Percentiles rank a stretch among this genome's conserved stretches.
These are phyloP conservation scores for Tolypeutes matacus DNA, from an alignment of 2,797 vertebrate species.

Conservation along the genomic window DNA sequence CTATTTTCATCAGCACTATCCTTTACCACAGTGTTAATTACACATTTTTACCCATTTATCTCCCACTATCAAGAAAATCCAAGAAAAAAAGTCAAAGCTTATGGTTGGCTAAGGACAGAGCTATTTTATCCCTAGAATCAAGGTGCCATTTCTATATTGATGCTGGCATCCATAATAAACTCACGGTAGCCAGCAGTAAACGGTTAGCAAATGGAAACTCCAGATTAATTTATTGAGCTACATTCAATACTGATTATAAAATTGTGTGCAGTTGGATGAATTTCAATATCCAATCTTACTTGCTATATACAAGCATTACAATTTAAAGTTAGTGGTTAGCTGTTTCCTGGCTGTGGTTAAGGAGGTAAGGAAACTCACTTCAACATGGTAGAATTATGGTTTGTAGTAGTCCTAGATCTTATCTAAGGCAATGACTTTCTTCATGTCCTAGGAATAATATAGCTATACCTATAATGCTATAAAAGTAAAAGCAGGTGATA, in stretches of 20 bases:
- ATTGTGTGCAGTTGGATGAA: not conserved
- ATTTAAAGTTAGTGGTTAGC: not conserved
- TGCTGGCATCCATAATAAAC: not conserved
- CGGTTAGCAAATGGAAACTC: not conserved
- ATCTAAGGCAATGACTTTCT: not conserved
- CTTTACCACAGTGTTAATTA: not conserved
- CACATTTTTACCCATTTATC: not conserved
- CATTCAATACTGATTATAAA: not conserved
- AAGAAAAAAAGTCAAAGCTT: not conserved
- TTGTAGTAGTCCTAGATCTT: not conserved
- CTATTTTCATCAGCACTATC: not conserved
- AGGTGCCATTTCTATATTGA: not conserved
- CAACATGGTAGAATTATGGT: not conserved
- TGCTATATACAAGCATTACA: not conserved
- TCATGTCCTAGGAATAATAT: not conserved
- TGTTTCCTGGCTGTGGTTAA: not conserved
- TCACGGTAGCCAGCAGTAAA: not conserved
- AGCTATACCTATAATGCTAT: not conserved
- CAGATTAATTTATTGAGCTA: not conserved
- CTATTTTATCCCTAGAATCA: not conserved
- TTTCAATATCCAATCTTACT: not conserved
- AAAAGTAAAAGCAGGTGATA: not conserved
- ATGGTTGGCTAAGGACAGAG: not conserved
- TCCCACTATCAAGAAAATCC: not conserved
- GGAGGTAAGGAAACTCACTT: constrained; percentile 16